Base-by-base conservation (phyloP, 2,888 invertebrate genomes). In the Hipparchia semele region DNA sequence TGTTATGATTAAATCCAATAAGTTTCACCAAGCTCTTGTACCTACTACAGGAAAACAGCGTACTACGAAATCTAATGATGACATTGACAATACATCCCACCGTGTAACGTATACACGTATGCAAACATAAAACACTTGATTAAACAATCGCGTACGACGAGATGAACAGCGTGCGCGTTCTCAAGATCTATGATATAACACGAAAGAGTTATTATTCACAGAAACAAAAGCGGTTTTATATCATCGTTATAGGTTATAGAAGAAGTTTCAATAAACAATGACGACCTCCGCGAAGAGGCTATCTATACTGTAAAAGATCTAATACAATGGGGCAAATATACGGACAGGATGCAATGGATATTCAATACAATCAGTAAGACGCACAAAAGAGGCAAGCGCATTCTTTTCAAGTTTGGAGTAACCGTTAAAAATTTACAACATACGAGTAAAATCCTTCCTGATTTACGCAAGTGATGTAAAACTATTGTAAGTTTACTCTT, bases 401-500 rank as follows among this genome's bases (percentile, higher is more conserved):
- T 67, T 68, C 65, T 68, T 46, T 58, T 67, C 51, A 68, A 73
- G 53, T 74, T 56, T 61, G 53, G 60, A 74, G 54, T 33, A 69
- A 73, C 67, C 68, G 69, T 71, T 71, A 75, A 74, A 23, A 78
- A 78, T 76, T 77, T 76, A 72, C 75, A 65, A 33, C 33, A 51
- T 51, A 6, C 13, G 64, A 45, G n/a, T 70, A 69, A 74, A 59
- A 71, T 73, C 67, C 72, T 78, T 78, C 74, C 76, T 71, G 72
- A 73, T 75, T 75, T 76, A 73, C 70, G 65, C 72, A 71, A 74
- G 73, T 70, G 68, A 78, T 64, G 73, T 72, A 74, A 77, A 80
- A 77, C 83, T 82, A 82, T 85, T 86, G 84, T 86, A 83, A 78
- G 79, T 75, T 79, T 77, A 82, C 73, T 75, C 82, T 80, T 88